Evolutionary conservation across 2,797 vertebrate species (phyloP).

Genomic region (Pangasius djambal): DNA sequence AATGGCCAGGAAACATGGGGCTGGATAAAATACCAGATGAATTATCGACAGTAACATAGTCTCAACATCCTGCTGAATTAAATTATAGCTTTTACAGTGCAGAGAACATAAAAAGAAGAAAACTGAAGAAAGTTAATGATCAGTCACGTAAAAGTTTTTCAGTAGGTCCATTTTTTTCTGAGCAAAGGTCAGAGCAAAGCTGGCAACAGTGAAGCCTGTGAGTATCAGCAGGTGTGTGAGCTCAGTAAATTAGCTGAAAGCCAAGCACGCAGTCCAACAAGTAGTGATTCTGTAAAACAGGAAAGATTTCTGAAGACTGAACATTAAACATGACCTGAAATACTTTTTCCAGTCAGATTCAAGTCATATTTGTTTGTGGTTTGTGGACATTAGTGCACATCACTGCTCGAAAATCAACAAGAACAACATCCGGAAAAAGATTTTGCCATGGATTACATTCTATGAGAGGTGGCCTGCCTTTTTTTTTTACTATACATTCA

Average conservation of each 20-base stretch:
- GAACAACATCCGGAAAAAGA: background rate
- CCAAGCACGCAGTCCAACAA: background rate
- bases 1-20: background rate
- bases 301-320: background rate
- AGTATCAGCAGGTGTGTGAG: constrained; percentile 17
- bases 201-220: constrained; percentile 3
- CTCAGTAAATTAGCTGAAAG: background rate
- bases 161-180: background rate
- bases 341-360: background rate
- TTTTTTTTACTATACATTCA: background rate
- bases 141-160: background rate
- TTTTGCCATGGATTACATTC: background rate
- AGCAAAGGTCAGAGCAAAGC: background rate
- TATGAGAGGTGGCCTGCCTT: background rate
- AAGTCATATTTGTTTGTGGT: background rate
- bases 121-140: background rate
- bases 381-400: background rate
- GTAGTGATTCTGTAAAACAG: background rate
- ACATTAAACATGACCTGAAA: background rate
- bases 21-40: constrained; percentile 8
- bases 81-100: background rate
- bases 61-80: background rate
- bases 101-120: background rate
- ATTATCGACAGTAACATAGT: background rate
- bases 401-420: too few species aligned